Percentiles rank a stretch among this genome's conserved stretches.
phyloP scores from a whole-genome alignment of 2,113 vertebrate genomes.

The Xiphias gladius region DNA sequence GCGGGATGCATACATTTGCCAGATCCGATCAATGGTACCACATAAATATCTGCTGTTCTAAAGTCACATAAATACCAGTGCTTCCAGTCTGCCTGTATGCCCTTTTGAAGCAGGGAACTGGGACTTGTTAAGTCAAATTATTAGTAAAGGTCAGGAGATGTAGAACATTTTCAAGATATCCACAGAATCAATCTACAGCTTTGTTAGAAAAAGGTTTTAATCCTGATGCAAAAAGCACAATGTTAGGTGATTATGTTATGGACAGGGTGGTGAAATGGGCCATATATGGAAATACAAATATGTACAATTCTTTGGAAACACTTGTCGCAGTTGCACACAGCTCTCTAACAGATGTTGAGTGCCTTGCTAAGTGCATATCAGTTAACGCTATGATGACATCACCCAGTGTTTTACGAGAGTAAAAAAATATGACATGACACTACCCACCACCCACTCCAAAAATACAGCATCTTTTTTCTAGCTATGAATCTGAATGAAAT shows the following conservation, averaged over 20 bases:
- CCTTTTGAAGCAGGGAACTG: conserved; percentile 89
- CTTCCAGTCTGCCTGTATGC: conserved; percentile 84
- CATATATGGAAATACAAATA: conserved; percentile 1
- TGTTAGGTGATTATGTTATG: conserved; percentile 3
- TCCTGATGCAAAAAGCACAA: conserved; percentile 8
- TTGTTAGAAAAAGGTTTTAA: conserved; percentile 35
- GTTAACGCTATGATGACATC: background rate
- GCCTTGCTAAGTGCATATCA: background rate
- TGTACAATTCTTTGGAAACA: background rate
- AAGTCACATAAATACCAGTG: conserved; percentile 92
- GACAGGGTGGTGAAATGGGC: background rate
- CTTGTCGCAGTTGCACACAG: conserved; percentile 8
- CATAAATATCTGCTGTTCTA: conserved; percentile 83
- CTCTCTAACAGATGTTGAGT: background rate
- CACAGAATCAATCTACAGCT: conserved; percentile 66
- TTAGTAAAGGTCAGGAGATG: conserved; percentile 95
- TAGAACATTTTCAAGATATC: conserved; percentile 86
- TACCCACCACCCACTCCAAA: background rate
- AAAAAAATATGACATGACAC: too few species aligned
- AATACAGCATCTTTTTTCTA: background rate
- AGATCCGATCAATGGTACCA: conserved; percentile 83
- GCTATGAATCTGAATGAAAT: background rate
- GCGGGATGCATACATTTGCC: conserved; percentile 82
- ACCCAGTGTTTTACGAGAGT: background rate
- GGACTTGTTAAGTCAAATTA: conserved; percentile 90